Evolutionary conservation across 2,888 invertebrate genomes (phyloP), one percentile per base, ranked within the genome.

Genomic region (Rhorus exstirpatorius): DNA sequence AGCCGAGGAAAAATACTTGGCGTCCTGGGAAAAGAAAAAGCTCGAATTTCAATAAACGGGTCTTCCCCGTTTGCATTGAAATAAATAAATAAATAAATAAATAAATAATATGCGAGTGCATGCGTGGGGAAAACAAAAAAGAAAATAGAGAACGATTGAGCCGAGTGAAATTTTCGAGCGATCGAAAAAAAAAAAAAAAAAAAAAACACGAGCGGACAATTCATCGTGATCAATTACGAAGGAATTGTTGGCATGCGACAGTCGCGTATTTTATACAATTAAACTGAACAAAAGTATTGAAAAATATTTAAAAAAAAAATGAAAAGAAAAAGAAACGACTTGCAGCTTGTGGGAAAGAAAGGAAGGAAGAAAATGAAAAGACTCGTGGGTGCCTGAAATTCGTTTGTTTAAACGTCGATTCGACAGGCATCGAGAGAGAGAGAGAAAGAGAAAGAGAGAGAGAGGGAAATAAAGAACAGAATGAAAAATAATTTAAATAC

Each of bases 161-260:
- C 60, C 19, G 46, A 63, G 41, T 68, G 44, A 31, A 31, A 61
- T 60, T 74, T n/a, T n/a, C n/a, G n/a, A n/a, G n/a, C n/a, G n/a
- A n/a, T n/a, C n/a, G n/a, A n/a, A n/a, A n/a, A n/a, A n/a, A n/a
- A n/a, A n/a, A n/a, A n/a, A n/a, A n/a, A n/a, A n/a, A n/a, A n/a
- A n/a, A n/a, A n/a, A n/a, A n/a, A n/a, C n/a, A n/a, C n/a, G n/a
- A n/a, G n/a, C n/a, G 60, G 26, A 81, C 72, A 41, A 81, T 81
- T 61, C 41, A 81, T 79, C 63, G 49, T 77, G 67, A 79, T 53
- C 46, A 68, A 81, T 83, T 81, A 79, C 68, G 63, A 75, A 79
- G 68, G 75, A 84, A 85, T 84, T 84, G 85, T 85, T 72, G 53
- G 65, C 71, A 75, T n/a, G 46, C 71, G 31, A 71, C 44, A 75